Evolutionary conservation across 2,888 invertebrate genomes (phyloP), one percentile per base, ranked within the genome.

Genomic region (Drosophila multiciliata): DNA sequence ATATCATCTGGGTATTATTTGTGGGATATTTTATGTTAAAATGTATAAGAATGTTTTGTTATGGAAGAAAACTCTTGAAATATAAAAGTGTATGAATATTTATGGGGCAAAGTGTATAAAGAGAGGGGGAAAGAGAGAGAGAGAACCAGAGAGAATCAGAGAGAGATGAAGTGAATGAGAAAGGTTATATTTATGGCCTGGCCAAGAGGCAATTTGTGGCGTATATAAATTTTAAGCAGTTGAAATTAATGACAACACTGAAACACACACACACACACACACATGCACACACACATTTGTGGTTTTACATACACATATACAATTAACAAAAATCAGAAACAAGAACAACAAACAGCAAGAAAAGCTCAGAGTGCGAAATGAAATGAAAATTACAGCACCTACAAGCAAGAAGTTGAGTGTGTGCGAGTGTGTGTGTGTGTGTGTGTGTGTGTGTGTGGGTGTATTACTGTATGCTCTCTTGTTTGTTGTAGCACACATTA

Each of bases 401-500:
- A 68, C 76, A 62, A 45, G 32, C 38, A 23, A 26, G 8, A 26
- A 23, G 45, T 3, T 45, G 45, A 45, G 45, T 45, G 45, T 45
- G 58, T 38, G 2, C 36, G 64, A 35, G 49, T 35, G 17, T 40
- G 33, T 32, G 35, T 35, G 33, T 38, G 26, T 55, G 65, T 33
- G 49, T 23, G 35, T 35, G 38, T 48, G 26, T 55, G 64, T 33
- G 49, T 23, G 11, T 29, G 29, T 53, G 63, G 23, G 32, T 50
- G 20, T 48, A 23, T 33, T 12, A 35, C 49, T 58, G 49, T 62
- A 33, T 62, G 57, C 59, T 63, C 59, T 50, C 71, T 50, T 74
- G 73, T 75, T 83, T 84, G 75, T 80, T 84, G 81, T 80, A 73
- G 68, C 83, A 84, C 75, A 87, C 78, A 87, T 87, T 85, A 87